A percentile compares a stretch with the other conserved stretches of the same genome.
These are phyloP conservation scores for Scaptomyza caliginosa DNA, from an alignment of 2,888 invertebrate species.

Conservation along the genomic window DNA sequence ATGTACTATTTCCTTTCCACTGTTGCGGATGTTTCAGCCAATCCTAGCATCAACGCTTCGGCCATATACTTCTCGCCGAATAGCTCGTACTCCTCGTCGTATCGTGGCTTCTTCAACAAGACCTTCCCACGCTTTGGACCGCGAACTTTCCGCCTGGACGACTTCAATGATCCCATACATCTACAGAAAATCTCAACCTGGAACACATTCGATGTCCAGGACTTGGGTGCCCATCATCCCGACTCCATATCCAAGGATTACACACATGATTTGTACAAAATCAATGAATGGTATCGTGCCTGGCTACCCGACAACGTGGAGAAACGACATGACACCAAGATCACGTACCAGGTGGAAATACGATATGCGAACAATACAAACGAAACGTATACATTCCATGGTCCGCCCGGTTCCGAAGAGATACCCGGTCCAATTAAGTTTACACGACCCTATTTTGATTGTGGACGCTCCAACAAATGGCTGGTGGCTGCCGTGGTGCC, in stretches of 20 bases:
- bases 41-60: slow-evolving; percentile 95
- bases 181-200: slow-evolving; percentile 96
- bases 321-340: slow-evolving; percentile 94
- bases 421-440: slow-evolving; percentile 96
- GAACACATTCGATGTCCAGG: slow-evolving; percentile 94
- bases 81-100: slow-evolving; percentile 96
- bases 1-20: slow-evolving; percentile 98
- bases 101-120: slow-evolving; percentile 97
- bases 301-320: slow-evolving; percentile 96
- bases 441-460: slow-evolving; percentile 98
- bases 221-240: slow-evolving; percentile 93
- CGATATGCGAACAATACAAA: slow-evolving; percentile 97
- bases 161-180: slow-evolving; percentile 98
- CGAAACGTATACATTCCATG: slow-evolving; percentile 98
- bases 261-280: slow-evolving; percentile 94
- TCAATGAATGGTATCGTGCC: slow-evolving; percentile 95
- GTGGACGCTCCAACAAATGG: slow-evolving; percentile 98
- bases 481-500: slow-evolving; percentile 96
- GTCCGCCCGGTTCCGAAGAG: slow-evolving; percentile 96
- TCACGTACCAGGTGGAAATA: slow-evolving; percentile 96
- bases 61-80: slow-evolving; percentile 97
- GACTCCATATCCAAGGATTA: slow-evolving; percentile 94
- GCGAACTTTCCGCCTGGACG: slow-evolving; percentile 94
- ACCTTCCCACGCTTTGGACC: slow-evolving; percentile 97
- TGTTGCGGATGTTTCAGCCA: slow-evolving; percentile 97